Conservation (phyloP, 2,797 vertebrate genomes). For the Scolopax bukidnonensis region DNA sequence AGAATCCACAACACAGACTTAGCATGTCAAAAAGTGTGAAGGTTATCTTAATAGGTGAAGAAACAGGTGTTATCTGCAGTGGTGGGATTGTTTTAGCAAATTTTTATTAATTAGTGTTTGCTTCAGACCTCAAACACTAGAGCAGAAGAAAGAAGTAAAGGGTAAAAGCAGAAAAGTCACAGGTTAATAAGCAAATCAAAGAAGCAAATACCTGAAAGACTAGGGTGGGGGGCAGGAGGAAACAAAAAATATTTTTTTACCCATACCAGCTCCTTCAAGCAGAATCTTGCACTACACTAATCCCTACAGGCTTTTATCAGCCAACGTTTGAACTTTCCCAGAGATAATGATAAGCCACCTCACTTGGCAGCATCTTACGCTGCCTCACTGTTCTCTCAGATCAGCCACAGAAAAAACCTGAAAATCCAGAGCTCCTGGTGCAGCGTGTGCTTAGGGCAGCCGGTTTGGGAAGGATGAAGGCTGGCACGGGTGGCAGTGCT, state of each 20-base stretch:
- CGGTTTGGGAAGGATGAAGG: background rate
- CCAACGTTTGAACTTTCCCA: background rate
- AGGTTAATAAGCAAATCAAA: slow-evolving; percentile 19
- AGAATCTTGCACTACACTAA: slow-evolving; percentile 5
- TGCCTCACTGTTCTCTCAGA: background rate
- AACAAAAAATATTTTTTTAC: background rate
- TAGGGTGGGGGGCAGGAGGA: background rate
- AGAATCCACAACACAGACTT: background rate
- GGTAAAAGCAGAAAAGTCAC: background rate
- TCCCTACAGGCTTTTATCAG: slow-evolving; percentile 5
- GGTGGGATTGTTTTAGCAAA: background rate
- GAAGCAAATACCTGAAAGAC: background rate
- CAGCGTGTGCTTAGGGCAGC: rapidly evolving
- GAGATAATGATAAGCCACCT: background rate
- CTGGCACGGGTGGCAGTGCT: rapidly evolving
- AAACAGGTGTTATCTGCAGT: background rate
- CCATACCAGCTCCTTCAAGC: background rate
- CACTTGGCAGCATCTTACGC: background rate
- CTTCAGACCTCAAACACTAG: background rate
- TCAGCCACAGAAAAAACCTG: background rate
- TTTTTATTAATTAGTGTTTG: background rate
- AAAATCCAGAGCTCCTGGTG: background rate
- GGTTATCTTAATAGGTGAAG: background rate
- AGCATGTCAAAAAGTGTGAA: background rate
- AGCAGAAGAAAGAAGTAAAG: background rate